Evolutionary conservation across 2,888 invertebrate species (phyloP), one percentile per base, ranked within the genome.

Genomic region (Sinopyrophorus schimmeli): DNA sequence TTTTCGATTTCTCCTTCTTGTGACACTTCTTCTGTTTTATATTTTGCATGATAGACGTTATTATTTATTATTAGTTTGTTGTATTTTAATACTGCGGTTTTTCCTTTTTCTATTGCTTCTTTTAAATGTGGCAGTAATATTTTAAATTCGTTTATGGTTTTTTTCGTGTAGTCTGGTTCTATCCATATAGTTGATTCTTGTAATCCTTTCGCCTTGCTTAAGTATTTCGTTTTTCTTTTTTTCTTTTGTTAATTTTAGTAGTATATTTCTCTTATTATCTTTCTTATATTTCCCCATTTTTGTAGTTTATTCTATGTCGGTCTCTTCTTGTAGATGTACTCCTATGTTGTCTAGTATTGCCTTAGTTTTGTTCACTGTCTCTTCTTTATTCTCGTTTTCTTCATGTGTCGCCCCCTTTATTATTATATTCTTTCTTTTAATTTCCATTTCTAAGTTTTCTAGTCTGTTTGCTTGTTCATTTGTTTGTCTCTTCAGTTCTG

Each of bases 241-340:
- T n/a, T n/a, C 5, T n/a, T 26, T 26, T 26, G 3, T 5, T 26
- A 3, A 26, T 3, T 26, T 26, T 26, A 26, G 26, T 26, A 26
- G 26, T 26, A 26, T 26, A 26, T 26, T 26, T 26, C 5, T 26
- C n/a, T 26, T 26, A 9, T 10, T 26, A 26, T 26, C 26, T n/a
- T 26, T 10, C 26, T 26, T 26, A 9, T 26, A 26, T 26, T 26
- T 26, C 9, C 26, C 5, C 26, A 26, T 26, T 5, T 10, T 26
- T 26, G 26, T 26, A n/a, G 10, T 26, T 3, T 26, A 7, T 26
- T 26, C 26, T 26, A 26, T 10, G 9, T 26, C 26, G 4, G 26
- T 26, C 26, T 26, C 5, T 26, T 26, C 10, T 26, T 3, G 6
- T 7, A 26, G 6, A 26, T 26, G 6, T 5, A 26, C 26, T 9